These are phyloP conservation scores for Todiramphus saurophagus DNA, from an alignment of 2,113 vertebrate genomes.

Conservation along the genomic window DNA sequence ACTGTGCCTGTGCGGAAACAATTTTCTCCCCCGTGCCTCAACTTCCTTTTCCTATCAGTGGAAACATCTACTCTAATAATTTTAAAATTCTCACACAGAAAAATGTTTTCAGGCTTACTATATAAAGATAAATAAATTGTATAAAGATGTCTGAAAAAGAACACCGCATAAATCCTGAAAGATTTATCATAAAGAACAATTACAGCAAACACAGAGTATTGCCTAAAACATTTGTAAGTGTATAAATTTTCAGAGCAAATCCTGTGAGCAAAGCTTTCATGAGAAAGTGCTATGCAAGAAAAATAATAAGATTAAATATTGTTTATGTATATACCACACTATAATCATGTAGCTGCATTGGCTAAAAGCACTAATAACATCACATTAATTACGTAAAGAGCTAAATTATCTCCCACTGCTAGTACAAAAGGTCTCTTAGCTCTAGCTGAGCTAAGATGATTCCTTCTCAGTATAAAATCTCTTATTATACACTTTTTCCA, in stretches of 20 bases:
- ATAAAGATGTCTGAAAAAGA: neutral
- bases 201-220: neutral
- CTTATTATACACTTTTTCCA: neutral
- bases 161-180: neutral
- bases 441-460: neutral
- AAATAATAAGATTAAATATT: neutral
- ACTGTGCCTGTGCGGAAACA: neutral
- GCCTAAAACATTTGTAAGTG: neutral
- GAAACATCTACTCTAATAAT: neutral
- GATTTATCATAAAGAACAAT: neutral
- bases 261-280: neutral
- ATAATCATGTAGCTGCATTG: neutral
- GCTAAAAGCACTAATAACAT: constrained; percentile 13
- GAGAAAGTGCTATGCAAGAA: neutral
- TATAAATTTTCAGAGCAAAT: constrained; percentile 10
- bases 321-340: neutral
- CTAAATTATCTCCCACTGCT: neutral
- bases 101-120: neutral
- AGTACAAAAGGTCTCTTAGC: neutral
- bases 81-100: neutral
- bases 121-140: neutral
- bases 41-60: neutral
- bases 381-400: neutral
- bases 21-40: neutral
- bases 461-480: neutral